Conservation (phyloP, 2,888 invertebrate genomes). For the Dromius quadrimaculatus region DNA sequence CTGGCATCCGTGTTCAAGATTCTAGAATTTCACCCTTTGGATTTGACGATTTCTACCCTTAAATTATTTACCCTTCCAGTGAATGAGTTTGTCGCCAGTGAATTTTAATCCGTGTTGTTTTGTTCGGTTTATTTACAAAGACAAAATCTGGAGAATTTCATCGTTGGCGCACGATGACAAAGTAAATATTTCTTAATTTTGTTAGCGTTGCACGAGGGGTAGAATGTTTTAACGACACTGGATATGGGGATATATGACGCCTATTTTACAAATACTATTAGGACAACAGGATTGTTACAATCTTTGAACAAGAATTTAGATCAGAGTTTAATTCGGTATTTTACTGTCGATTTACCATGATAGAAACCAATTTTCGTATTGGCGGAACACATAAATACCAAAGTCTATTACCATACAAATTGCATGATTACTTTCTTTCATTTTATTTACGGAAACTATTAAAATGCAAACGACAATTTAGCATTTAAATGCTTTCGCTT, state of each 20-base stretch:
- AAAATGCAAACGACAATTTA: slow-evolving; percentile 41
- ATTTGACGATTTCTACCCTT: slow-evolving; percentile 31
- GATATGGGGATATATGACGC: slow-evolving; percentile 6
- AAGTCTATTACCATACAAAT: slow-evolving; percentile 39
- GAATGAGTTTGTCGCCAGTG: neutral
- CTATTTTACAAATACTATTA: no score
- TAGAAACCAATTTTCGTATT: slow-evolving; percentile 36
- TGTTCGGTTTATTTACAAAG: slow-evolving; percentile 44
- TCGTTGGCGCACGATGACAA: neutral
- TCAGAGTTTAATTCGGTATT: slow-evolving; percentile 12
- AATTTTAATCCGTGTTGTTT: slow-evolving; percentile 45
- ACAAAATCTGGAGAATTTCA: slow-evolving; percentile 16
- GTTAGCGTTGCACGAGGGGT: neutral
- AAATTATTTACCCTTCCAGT: slow-evolving; percentile 50
- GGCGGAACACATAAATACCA: slow-evolving; percentile 30
- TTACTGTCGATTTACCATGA: slow-evolving; percentile 7
- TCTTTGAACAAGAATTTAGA: no score
- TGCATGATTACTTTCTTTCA: slow-evolving; percentile 38
- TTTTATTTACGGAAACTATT: slow-evolving; percentile 41
- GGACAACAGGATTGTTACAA: no score
- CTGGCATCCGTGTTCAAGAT: slow-evolving; percentile 45
- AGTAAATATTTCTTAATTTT: slow-evolving; percentile 40
- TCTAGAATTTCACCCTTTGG: slow-evolving; percentile 43
- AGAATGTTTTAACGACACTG: neutral
- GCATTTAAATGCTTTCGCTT: slow-evolving; percentile 37